Percentiles rank a stretch among this genome's conserved stretches.
Evolutionary conservation across 2,113 vertebrate species (phyloP).

Genomic region (Athene noctua): DNA sequence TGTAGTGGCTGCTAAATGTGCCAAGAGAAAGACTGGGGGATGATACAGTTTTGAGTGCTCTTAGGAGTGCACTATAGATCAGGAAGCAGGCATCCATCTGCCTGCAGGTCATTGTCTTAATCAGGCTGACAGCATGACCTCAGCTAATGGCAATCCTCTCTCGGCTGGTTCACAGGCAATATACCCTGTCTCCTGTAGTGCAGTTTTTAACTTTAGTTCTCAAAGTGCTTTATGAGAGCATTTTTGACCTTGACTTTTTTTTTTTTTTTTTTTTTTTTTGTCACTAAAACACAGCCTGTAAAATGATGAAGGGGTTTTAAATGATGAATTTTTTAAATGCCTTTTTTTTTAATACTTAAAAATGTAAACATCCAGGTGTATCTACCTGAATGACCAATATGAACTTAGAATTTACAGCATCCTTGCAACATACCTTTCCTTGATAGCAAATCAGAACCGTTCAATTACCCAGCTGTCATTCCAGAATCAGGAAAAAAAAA

Average conservation of each 20-base stretch:
- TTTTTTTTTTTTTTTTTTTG: background rate
- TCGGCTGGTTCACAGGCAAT: background rate
- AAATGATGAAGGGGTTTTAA: background rate
- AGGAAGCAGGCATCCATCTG: background rate
- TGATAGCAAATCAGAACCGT: background rate
- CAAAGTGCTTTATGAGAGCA: background rate
- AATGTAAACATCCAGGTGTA: background rate
- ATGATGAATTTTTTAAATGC: background rate
- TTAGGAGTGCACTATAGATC: background rate
- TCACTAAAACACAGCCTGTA: background rate
- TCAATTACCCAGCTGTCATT: background rate
- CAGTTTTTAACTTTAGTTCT: background rate
- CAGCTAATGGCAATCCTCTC: background rate
- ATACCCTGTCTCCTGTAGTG: background rate
- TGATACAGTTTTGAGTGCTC: background rate
- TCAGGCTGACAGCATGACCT: background rate
- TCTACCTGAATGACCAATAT: background rate
- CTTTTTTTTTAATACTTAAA: background rate
- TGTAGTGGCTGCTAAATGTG: background rate
- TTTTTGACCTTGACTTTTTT: background rate
- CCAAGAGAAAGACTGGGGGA: background rate
- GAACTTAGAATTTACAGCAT: background rate
- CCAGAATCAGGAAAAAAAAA: background rate
- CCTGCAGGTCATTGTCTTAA: background rate
- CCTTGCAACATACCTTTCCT: background rate